phyloP scores from a whole-genome alignment of 1,140 invertebrate species.

The Idris sp. region DNA sequence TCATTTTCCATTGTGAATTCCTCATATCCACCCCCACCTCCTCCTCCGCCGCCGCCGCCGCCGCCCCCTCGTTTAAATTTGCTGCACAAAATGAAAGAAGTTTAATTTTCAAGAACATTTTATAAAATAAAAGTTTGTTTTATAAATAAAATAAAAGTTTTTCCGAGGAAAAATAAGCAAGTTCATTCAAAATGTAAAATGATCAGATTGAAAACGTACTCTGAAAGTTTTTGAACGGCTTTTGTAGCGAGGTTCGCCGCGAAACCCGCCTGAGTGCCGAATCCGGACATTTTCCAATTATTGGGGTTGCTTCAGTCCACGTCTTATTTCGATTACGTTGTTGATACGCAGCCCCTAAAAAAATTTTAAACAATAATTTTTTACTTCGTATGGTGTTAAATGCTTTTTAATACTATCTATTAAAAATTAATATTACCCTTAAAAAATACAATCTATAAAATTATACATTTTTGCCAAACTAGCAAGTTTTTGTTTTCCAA shows the following conservation, averaged over 20 bases:
- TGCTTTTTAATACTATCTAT: too few species aligned
- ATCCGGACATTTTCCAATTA: constrained; percentile 79
- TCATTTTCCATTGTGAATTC: constrained; percentile 81
- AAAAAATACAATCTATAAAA: too few species aligned
- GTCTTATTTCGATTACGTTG: constrained; percentile 65
- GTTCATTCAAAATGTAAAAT: not conserved
- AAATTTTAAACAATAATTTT: too few species aligned
- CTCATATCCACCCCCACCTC: constrained; percentile 76
- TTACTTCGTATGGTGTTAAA: too few species aligned
- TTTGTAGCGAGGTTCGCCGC: constrained; percentile 74
- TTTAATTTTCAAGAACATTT: too few species aligned
- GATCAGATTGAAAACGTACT: constrained; percentile 63
- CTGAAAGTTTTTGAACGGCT: constrained; percentile 70
- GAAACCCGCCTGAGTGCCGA: constrained; percentile 73
- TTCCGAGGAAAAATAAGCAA: too few species aligned
- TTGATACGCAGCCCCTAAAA: constrained; percentile 74
- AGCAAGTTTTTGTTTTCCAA: too few species aligned
- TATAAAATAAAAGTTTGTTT: too few species aligned
- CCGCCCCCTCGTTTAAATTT: constrained; percentile 40
- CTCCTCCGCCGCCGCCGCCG: constrained; percentile 40
- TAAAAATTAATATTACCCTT: too few species aligned
- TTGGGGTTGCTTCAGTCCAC: constrained; percentile 74
- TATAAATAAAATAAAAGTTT: too few species aligned
- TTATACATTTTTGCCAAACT: too few species aligned
- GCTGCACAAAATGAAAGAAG: constrained; percentile 8